Evolutionary conservation across 2,888 invertebrate genomes (phyloP).

Genomic region (Drosophila multiciliata): DNA sequence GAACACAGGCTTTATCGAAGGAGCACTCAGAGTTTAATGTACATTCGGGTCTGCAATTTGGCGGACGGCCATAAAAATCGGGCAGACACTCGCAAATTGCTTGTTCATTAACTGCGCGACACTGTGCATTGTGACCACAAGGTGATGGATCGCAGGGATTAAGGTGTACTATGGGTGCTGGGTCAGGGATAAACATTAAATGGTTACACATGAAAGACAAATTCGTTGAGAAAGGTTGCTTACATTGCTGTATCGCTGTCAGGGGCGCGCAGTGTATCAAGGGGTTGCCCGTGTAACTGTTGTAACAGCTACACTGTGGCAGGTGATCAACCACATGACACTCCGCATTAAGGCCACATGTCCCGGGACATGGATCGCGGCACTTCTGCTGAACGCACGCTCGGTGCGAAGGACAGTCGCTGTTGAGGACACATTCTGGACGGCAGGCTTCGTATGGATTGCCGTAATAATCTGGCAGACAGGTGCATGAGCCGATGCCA

Average conservation of each 20-base stretch:
- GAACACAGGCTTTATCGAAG: conserved; percentile 87
- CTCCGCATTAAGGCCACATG: conserved; percentile 90
- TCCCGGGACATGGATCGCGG: conserved; percentile 91
- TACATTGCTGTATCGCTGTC: conserved; percentile 85
- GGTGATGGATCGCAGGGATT: conserved; percentile 88
- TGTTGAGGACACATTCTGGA: conserved; percentile 92
- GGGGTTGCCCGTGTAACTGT: conserved; percentile 90
- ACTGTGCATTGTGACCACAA: conserved; percentile 88
- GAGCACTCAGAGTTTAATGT: conserved; percentile 89
- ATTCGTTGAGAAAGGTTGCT: conserved; percentile 74
- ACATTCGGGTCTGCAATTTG: conserved; percentile 91
- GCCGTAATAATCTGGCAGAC: conserved; percentile 88
- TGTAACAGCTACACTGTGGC: conserved; percentile 90
- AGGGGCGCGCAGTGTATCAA: conserved; percentile 87
- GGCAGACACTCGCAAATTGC: conserved; percentile 90
- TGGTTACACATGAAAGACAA: conserved; percentile 13
- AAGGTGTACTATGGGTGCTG: conserved; percentile 79
- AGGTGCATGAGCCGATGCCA: conserved; percentile 90
- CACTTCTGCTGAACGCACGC: conserved; percentile 92
- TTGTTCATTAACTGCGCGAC: conserved; percentile 86
- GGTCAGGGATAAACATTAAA: conserved; percentile 7
- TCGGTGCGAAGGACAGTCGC: conserved; percentile 90
- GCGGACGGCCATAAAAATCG: conserved; percentile 90
- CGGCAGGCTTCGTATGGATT: conserved; percentile 90
- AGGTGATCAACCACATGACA: conserved; percentile 91